Evolutionary conservation across 2,797 vertebrate species (phyloP), one percentile per base, ranked within the genome.

Genomic region (Chiloscyllium punctatum): DNA sequence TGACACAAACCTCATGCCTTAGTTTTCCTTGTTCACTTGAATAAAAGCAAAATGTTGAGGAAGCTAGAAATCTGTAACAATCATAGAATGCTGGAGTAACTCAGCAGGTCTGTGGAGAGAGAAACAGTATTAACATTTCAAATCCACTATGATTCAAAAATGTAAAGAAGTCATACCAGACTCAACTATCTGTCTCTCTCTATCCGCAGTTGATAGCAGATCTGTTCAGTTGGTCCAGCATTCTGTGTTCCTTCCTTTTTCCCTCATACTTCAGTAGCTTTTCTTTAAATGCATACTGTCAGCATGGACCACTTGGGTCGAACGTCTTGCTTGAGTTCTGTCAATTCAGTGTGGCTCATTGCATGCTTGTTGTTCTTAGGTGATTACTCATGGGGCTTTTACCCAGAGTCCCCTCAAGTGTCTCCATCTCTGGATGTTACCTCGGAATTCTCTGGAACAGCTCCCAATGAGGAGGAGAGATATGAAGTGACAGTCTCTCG

Each of bases 331-430:
- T 79, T 33, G 30, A n/a, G 27, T 74, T 30, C 33, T n/a, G 33
- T 79, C 15, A 74, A 16, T 6, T 62, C 30, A 13, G 25, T 33
- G 57, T 62, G 16, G n/a, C 8, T 95, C 88, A 91, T 66, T 15
- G 3, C 92, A 42, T 95, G 18, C 69, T 0, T 27, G 30, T 6
- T 95, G 51, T 95, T 33, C 94, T 0, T 96, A 99, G 99, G 99
- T 0, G 98, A 98, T 96, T 98, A 98, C 97, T 99, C 99, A 0
- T 99, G 99, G 99, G 97, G 97, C 3, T n/a, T 98, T 74, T 97
- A 97, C 7, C 95, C 95, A 0, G 97, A 97, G 23, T 82, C 96
- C 23, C 97, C 97, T 0, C 97, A 97, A 6, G 96, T 98, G 84
- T 98, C 97, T 5, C 98, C 2, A 66, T 97, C 37, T 18, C 11